phyloP scores from a whole-genome alignment of 2,113 vertebrate genomes.

The Malurus cyaneus region DNA sequence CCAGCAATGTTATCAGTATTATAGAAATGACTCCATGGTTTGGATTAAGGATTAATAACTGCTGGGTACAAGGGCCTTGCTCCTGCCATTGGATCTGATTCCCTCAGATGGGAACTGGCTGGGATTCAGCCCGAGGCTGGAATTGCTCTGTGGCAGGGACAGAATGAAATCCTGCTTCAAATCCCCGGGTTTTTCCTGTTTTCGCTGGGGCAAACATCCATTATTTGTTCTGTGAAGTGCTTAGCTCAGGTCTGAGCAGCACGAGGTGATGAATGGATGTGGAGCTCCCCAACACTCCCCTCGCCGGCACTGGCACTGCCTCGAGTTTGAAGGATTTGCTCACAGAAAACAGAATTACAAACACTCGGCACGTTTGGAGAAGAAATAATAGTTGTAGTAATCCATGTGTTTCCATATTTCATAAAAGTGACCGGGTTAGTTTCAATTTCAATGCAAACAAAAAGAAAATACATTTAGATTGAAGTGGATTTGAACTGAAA shows the following conservation, averaged over 20 bases:
- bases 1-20: neutral
- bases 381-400: neutral
- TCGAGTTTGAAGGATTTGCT: neutral
- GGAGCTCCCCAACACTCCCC: neutral
- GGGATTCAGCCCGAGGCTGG: neutral
- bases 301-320: neutral
- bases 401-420: neutral
- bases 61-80: neutral
- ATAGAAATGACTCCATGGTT: neutral
- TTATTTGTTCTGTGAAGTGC: neutral
- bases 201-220: neutral
- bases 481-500: neutral
- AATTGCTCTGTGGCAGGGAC: neutral
- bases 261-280: neutral
- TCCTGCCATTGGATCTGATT: neutral
- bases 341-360: neutral
- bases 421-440: neutral
- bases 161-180: neutral
- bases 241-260: neutral
- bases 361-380: neutral
- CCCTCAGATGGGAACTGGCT: neutral
- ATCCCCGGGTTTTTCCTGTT: neutral
- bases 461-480: neutral
- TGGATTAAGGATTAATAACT: neutral
- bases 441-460: constrained; percentile 1